Conservation (phyloP, 2,113 vertebrate genomes). For the Nipponia nippon region DNA sequence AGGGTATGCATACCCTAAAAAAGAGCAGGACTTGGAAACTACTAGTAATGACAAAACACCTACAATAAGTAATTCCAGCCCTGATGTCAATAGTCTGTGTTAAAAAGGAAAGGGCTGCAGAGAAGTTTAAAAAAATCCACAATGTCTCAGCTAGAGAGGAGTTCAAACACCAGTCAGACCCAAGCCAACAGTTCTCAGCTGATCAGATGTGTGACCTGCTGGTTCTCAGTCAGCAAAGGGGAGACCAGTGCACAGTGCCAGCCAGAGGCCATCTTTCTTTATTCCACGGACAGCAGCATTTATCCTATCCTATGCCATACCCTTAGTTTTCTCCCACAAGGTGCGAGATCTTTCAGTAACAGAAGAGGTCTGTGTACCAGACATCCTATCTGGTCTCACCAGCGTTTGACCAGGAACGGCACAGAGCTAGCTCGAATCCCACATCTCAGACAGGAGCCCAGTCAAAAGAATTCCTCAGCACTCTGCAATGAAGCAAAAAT, state of each 20-base stretch:
- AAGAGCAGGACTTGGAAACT: neutral
- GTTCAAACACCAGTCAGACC: neutral
- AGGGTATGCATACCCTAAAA: neutral
- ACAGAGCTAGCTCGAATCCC: neutral
- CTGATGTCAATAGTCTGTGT: neutral
- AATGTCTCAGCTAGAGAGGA: neutral
- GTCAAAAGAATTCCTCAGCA: neutral
- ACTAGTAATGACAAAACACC: neutral
- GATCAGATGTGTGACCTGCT: neutral
- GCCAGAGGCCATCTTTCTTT: neutral
- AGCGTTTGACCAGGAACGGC: rapidly evolving
- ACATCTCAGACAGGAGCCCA: neutral
- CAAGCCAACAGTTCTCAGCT: neutral
- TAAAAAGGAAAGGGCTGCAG: neutral
- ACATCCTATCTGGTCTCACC: neutral
- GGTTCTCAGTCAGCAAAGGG: neutral
- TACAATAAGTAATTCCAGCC: neutral
- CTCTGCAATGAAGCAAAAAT: constrained; percentile 7
- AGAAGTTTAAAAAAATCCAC: neutral
- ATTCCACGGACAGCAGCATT: neutral
- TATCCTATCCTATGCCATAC: neutral
- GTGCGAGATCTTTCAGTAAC: neutral
- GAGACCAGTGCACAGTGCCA: neutral
- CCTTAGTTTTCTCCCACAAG: neutral
- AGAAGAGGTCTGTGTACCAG: neutral